Percentiles rank a stretch among this genome's conserved stretches.
Evolutionary conservation across 1,140 invertebrate genomes (phyloP).

Genomic region (Zaprionus vittiger): DNA sequence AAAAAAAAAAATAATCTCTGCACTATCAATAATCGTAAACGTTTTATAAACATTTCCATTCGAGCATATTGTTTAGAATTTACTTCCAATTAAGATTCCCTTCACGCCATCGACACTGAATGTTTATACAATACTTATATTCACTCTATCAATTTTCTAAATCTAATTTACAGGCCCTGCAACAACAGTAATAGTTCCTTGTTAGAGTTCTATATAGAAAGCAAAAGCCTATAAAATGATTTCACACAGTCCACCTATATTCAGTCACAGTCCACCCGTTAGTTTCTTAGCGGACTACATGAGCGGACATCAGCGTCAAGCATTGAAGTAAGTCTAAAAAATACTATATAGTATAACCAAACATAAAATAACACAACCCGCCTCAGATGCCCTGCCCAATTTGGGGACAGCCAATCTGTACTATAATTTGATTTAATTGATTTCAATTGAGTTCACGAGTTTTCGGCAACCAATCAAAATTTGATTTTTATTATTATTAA

Average conservation of each 20-base stretch:
- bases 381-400: constrained; percentile 1
- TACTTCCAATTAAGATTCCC: constrained; percentile 53
- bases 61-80: constrained; percentile 51
- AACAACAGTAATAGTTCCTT: constrained; percentile 62
- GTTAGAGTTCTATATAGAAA: constrained; percentile 58
- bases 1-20: constrained; percentile 36
- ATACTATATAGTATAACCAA: constrained; percentile 20
- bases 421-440: constrained; percentile 50
- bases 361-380: constrained; percentile 6
- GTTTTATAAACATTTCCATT: constrained; percentile 41
- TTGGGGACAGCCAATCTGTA: constrained; percentile 41
- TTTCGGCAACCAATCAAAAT: constrained; percentile 50
- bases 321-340: constrained; percentile 70
- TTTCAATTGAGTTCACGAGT: constrained; percentile 40
- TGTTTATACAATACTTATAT: constrained; percentile 36
- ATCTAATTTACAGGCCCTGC: constrained; percentile 60
- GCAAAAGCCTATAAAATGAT: constrained; percentile 85
- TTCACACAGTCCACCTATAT: constrained; percentile 89
- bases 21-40: constrained; percentile 32
- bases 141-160: constrained; percentile 54
- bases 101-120: constrained; percentile 29
- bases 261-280: constrained; percentile 88
- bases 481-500: constrained; percentile 34
- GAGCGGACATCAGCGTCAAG: constrained; percentile 80
- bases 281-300: constrained; percentile 86